These are phyloP conservation scores for Crotalus horridus DNA, from an alignment of 2,113 vertebrate genomes.

Conservation along the genomic window DNA sequence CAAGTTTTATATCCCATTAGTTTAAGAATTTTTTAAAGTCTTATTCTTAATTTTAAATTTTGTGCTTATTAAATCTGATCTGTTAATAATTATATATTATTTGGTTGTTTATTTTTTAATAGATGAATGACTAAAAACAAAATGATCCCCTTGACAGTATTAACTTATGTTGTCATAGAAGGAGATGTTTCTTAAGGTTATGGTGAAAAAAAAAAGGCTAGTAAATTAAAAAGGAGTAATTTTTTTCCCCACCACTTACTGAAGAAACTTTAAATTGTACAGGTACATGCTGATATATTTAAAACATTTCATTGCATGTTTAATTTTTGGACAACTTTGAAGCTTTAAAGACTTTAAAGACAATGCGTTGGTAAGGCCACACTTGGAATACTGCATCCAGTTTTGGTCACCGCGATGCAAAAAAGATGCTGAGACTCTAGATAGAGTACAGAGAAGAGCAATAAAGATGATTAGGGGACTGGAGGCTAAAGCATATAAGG, in stretches of 20 bases:
- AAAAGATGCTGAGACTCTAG: too few relatives aligned
- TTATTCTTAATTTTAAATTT: not conserved
- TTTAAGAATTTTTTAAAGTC: not conserved
- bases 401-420: too few relatives aligned
- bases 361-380: too few relatives aligned
- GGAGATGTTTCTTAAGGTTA: not conserved
- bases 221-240: not conserved
- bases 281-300: not conserved
- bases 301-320: not conserved
- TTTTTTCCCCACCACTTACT: not conserved
- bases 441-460: too few relatives aligned
- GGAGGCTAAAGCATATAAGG: too few relatives aligned
- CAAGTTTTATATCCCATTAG: not conserved
- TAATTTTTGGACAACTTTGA: not conserved
- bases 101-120: not conserved
- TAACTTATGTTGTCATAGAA: not conserved
- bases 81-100: not conserved
- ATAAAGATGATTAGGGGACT: too few relatives aligned
- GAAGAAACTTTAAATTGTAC: not conserved
- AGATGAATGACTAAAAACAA: not conserved
- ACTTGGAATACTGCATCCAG: too few relatives aligned
- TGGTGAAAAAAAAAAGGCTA: not conserved
- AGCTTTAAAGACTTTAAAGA: too few relatives aligned
- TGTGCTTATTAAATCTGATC: not conserved
- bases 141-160: not conserved